Base-by-base conservation (phyloP, 2,113 vertebrate species). In the Nibea albiflora region DNA sequence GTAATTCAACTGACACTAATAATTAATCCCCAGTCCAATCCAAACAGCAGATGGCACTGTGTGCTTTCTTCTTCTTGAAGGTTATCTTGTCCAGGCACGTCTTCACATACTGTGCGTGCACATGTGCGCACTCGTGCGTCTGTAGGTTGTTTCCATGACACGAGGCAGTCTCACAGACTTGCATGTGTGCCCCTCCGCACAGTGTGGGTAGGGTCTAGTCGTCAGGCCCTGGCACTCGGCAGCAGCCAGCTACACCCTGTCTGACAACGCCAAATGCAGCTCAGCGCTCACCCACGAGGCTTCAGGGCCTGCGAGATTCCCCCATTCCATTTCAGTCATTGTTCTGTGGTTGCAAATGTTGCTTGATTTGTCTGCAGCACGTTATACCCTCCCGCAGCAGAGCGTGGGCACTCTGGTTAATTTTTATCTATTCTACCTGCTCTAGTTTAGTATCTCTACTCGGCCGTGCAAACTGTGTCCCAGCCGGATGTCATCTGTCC, bases 401-500 rank as follows among this genome's bases (percentile, higher is more conserved):
- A 66, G 65, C 47, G n/a, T 15, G 11, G 73, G 42, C 4, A 17
- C 24, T 39, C 14, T 1, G 17, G 79, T 85, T 84, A 72, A 83
- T 76, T 81, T 78, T 46, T 70, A 81, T 69, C 75, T 24, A 1
- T 61, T 84, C 67, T 60, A 69, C 83, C 60, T 60, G 66, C 70
- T 60, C 35, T 35, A 20, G 63, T 79, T 73, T 20, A 73, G 60
- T 53, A 9, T 31, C 22, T 52, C 64, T 76, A 26, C 52, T 77
- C 73, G 68, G 81, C 83, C 80, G 42, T 84, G 84, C 35, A 80
- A 63, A 74, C 60, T 22, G 4, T 61, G 74, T 73, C 84, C 80
- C 71, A 44, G 74, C 90, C 91, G 85, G 91, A 91, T 87, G 88
- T 92, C 81, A 84, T 88, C 83, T 85, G 89, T 88, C 91, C 89